These are phyloP conservation scores for Conger conger DNA, from an alignment of 2,113 vertebrate genomes.

Conservation along the genomic window DNA sequence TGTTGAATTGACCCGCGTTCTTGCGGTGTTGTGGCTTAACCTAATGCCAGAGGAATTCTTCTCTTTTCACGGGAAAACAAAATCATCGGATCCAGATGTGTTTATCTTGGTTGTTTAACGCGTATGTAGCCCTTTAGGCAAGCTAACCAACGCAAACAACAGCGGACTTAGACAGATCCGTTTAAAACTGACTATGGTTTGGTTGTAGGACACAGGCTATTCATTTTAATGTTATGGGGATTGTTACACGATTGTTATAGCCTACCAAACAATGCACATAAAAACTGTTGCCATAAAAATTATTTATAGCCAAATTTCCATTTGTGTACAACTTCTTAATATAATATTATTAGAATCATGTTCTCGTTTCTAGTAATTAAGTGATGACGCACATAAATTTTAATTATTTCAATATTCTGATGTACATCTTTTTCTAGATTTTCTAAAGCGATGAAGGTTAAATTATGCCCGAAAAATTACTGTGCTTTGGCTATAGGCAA, in stretches of 20 bases:
- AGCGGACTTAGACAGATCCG: not conserved
- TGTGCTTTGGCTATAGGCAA: not conserved
- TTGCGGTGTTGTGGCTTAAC: not conserved
- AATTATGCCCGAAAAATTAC: no score
- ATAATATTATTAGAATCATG: not conserved
- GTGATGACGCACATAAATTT: no score
- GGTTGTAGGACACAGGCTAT: not conserved
- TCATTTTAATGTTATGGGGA: not conserved
- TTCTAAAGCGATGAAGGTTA: no score
- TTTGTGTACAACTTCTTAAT: not conserved
- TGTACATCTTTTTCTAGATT: no score
- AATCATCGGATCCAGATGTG: not conserved
- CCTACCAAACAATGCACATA: not conserved
- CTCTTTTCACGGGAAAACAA: not conserved
- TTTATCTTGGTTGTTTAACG: not conserved
- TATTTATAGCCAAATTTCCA: not conserved
- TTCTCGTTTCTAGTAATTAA: no score
- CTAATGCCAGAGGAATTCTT: not conserved
- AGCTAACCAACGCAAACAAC: not conserved
- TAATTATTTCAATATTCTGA: no score
- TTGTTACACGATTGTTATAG: not conserved
- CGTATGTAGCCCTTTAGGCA: not conserved
- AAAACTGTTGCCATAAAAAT: not conserved
- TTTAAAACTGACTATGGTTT: not conserved
- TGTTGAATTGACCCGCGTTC: not conserved